These are phyloP conservation scores for Gasterosteus aculeatus DNA, from an alignment of 2,113 vertebrate species.

Conservation along the genomic window DNA sequence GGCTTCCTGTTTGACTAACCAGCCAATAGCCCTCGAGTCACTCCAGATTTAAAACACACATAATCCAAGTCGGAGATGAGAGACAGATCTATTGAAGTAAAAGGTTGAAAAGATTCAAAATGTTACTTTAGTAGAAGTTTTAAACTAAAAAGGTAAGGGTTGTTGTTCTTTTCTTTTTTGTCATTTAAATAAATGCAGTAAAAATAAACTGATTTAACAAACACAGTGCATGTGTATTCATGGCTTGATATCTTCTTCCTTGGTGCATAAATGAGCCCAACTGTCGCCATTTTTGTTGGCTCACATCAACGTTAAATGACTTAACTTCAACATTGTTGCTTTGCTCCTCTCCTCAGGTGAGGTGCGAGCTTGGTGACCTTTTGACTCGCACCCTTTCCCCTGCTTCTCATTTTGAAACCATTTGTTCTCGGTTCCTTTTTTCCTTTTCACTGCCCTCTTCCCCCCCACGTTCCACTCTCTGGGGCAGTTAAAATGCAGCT, in stretches of 20 bases:
- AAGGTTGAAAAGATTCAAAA: neutral
- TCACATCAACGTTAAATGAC: neutral
- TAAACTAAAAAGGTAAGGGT: neutral
- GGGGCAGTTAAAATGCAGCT: slow-evolving; percentile 73
- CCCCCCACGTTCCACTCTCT: slow-evolving; percentile 18
- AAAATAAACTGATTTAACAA: neutral
- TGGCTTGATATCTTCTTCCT: neutral
- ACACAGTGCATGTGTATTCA: neutral
- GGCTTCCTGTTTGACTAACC: slow-evolving; percentile 1
- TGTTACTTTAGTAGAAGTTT: neutral
- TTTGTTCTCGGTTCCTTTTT: slow-evolving; percentile 49
- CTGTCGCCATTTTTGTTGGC: neutral
- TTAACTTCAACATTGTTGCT: neutral
- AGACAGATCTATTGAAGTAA: neutral
- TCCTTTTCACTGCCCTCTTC: slow-evolving; percentile 49
- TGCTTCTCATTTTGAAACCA: slow-evolving; percentile 57
- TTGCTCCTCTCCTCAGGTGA: slow-evolving; percentile 51
- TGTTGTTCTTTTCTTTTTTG: neutral
- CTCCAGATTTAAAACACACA: neutral
- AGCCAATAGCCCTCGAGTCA: neutral
- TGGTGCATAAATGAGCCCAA: neutral
- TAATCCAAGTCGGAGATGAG: neutral
- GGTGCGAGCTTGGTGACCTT: slow-evolving; percentile 35
- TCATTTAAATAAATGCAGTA: neutral
- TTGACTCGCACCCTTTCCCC: slow-evolving; percentile 31